Base-by-base conservation (phyloP, 2,888 invertebrate species). In the Dione juno region DNA sequence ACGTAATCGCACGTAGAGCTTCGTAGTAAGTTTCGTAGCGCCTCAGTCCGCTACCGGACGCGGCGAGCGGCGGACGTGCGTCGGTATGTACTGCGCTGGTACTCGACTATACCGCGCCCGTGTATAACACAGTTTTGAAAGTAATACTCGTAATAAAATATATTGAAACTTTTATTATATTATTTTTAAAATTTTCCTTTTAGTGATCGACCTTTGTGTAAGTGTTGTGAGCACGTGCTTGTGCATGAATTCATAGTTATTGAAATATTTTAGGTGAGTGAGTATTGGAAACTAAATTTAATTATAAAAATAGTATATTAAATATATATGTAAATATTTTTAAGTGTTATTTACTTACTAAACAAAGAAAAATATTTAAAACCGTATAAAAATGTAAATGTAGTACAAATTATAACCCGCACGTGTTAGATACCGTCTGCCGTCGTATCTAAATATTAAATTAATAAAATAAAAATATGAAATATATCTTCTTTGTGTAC, bases 21-120 rank as follows among this genome's bases (percentile, higher is more conserved):
- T 45, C 54, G 64, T 54, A 41, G 35, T 43, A 65, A 54, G 53
- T 52, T 50, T 52, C 57, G 64, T 63, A 61, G 61, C 63, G 68
- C 54, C 64, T 70, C 77, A 77, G 70, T 77, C 74, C 64, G 74
- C 75, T 64, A 58, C 69, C 71, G 74, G 68, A 63, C 73, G 72
- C 73, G 70, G 54, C 52, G 58, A 69, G 69, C 65, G 69, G 37
- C 69, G 69, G 64, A 69, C 73, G 77, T 45, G 45, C 28, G 61
- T 7, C 35, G 35, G 28, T n/a, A n/a, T n/a, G 35, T 16, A 28
- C 8, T 28, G 6, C 28, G 28, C 0, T n/a, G 16, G 19, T 43
- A 35, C 61, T 45, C 43, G 3, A 8, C 45, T 43, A 6, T 5
- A 21, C 10, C 59, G 41, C 37, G 16, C 35, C 45, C 45, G 61